Evolutionary conservation across 2,113 vertebrate genomes (phyloP).

Genomic region (Gallinago jamesoni): DNA sequence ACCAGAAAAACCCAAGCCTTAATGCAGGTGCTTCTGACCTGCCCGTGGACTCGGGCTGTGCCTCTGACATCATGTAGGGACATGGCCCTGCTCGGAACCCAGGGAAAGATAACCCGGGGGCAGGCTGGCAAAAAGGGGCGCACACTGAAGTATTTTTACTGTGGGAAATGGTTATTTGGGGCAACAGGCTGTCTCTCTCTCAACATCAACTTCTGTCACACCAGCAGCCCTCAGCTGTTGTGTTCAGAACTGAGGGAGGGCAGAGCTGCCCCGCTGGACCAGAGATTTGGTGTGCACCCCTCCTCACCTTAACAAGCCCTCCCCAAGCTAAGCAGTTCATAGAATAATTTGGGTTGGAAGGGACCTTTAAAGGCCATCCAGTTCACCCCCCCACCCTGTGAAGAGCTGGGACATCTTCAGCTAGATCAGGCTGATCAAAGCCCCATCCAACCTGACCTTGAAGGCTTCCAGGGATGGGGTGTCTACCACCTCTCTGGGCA

Average conservation of each 20-base stretch:
- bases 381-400: neutral
- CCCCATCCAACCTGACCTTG: neutral
- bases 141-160: fast-evolving
- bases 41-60: fast-evolving
- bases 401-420: neutral
- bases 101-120: neutral
- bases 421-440: neutral
- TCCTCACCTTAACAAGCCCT: neutral
- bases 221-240: neutral
- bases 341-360: neutral
- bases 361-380: neutral
- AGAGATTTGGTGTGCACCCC: fast-evolving
- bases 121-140: neutral
- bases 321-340: neutral
- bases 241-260: fast-evolving
- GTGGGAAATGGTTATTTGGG: neutral
- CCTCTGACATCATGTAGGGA: neutral
- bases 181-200: too few relatives aligned
- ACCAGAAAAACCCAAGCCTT: neutral
- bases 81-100: neutral
- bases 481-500: neutral
- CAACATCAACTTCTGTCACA: fast-evolving
- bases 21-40: fast-evolving
- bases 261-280: neutral
- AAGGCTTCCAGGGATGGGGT: neutral